Conservation (phyloP, 1,140 invertebrate species). For the Dolichoris vasculosae region DNA sequence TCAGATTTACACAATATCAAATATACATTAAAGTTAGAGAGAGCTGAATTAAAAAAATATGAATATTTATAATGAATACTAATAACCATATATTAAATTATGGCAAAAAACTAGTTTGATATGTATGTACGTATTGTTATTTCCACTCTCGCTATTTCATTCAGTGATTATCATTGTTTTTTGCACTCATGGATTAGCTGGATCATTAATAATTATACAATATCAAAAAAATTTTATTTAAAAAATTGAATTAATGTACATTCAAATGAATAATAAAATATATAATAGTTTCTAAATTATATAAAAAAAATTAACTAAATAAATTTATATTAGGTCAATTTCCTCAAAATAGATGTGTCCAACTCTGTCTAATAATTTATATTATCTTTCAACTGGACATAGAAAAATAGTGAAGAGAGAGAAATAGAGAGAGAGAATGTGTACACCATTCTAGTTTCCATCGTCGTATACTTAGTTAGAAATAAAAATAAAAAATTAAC, state of each 20-base stretch:
- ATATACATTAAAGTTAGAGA: background rate
- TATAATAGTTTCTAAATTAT: background rate
- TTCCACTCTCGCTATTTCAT: no score
- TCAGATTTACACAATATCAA: constrained; percentile 17
- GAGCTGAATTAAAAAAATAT: background rate
- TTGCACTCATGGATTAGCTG: no score
- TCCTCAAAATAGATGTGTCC: constrained; percentile 41
- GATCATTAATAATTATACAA: no score
- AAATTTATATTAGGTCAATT: background rate
- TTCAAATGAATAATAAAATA: background rate
- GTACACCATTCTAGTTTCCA: constrained; percentile 35
- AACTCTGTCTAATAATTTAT: constrained; percentile 36
- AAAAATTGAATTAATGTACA: background rate
- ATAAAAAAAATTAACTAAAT: background rate
- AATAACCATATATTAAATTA: no score
- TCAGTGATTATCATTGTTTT: no score
- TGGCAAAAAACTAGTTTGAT: no score
- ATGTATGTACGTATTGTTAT: no score
- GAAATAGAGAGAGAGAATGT: background rate
- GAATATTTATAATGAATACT: no score
- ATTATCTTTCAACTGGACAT: background rate
- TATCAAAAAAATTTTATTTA: background rate
- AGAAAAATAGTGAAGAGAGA: constrained; percentile 5
- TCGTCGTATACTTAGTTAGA: background rate
- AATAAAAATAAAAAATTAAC: background rate